Evolutionary conservation across 2,113 vertebrate species (phyloP).

Genomic region (Vombatus ursinus): DNA sequence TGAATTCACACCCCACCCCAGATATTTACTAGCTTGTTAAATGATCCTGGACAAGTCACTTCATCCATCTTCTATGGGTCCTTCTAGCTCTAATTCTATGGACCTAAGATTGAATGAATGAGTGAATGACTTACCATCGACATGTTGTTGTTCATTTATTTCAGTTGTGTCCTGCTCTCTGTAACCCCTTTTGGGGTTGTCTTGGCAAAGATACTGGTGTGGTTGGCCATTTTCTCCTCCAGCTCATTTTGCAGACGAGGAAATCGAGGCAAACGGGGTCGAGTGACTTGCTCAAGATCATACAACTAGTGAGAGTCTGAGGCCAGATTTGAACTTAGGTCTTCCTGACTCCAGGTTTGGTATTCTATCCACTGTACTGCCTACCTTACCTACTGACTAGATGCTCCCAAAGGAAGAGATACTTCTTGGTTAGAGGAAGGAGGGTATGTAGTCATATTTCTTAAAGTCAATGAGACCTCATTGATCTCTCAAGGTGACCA

Average conservation of each 20-base stretch:
- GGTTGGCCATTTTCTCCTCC: neutral
- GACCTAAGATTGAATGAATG: too few relatives aligned
- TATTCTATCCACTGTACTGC: neutral
- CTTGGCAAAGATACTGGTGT: neutral
- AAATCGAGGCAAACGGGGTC: neutral
- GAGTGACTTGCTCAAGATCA: neutral
- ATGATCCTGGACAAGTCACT: neutral
- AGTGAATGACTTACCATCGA: neutral
- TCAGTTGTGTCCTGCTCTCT: neutral
- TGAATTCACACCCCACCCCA: neutral
- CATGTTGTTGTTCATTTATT: too few relatives aligned
- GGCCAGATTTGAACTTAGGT: neutral
- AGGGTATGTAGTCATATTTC: neutral
- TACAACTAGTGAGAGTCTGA: neutral
- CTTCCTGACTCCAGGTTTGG: neutral
- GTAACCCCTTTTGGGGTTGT: neutral
- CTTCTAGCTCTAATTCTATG: neutral
- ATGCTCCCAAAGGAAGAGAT: neutral
- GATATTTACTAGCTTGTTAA: neutral
- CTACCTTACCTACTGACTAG: neutral
- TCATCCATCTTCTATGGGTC: neutral
- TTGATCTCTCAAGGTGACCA: neutral
- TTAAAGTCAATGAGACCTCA: neutral
- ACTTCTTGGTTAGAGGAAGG: neutral
- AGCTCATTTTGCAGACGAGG: neutral